Percentiles rank a stretch among this genome's conserved stretches.
Evolutionary conservation across 92 coral and sea anemone species (phyloP).

Genomic region (Galaxea fascicularis): DNA sequence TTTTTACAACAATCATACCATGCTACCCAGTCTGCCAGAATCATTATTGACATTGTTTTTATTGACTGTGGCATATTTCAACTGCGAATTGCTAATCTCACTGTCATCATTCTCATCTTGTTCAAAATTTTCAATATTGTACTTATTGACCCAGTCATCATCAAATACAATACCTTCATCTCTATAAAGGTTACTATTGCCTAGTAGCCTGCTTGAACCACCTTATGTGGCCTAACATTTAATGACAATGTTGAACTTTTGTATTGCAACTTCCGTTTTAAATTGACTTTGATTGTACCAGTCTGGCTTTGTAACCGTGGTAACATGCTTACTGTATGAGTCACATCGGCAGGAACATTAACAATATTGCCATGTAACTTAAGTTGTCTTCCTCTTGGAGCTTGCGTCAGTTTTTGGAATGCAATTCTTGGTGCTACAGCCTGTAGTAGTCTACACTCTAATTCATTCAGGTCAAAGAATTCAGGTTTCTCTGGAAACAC

Average conservation of each 20-base stretch:
- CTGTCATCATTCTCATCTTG: slow-evolving; percentile 18
- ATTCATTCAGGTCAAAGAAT: too few species aligned
- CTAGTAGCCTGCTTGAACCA: slow-evolving; percentile 61
- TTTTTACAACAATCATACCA: slow-evolving; percentile 67
- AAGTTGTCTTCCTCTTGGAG: slow-evolving; percentile 61
- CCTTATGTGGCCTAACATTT: too few species aligned
- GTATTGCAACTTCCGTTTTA: too few species aligned
- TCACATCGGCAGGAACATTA: background rate
- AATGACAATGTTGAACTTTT: too few species aligned
- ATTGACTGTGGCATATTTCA: background rate
- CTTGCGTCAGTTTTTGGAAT: background rate
- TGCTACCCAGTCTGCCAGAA: slow-evolving; percentile 72
- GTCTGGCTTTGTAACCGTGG: slow-evolving; percentile 28
- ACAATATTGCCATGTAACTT: background rate
- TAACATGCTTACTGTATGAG: background rate
- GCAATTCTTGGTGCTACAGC: background rate
- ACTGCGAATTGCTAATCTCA: slow-evolving; percentile 1
- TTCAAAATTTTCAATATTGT: slow-evolving; percentile 19
- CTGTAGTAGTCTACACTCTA: too few species aligned
- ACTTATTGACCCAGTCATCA: slow-evolving; percentile 40
- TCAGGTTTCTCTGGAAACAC: too few species aligned
- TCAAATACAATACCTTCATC: slow-evolving; percentile 37
- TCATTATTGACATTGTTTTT: slow-evolving; percentile 19
- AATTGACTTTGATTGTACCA: too few species aligned
- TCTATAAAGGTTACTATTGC: slow-evolving; percentile 51